Percentiles rank a stretch among this genome's conserved stretches.
Evolutionary conservation across 64 coral and sea anemone species (phyloP).

Genomic region (Montipora sp.): DNA sequence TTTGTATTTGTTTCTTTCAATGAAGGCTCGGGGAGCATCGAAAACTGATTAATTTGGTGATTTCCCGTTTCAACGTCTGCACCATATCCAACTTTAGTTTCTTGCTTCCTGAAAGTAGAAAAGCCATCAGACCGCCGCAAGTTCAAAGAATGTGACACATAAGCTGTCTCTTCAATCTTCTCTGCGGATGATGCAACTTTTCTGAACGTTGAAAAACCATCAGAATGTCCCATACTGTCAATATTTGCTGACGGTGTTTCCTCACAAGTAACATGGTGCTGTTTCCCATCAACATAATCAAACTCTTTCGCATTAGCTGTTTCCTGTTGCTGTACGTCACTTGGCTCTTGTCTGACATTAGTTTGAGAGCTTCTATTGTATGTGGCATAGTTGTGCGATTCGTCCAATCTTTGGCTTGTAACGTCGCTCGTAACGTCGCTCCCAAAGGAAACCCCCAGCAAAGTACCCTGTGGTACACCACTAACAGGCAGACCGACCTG

Average conservation of each 20-base stretch:
- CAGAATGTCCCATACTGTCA: not conserved
- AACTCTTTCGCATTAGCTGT: not conserved
- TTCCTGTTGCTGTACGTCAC: not conserved
- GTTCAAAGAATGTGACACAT: not conserved
- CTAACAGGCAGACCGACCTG: not conserved
- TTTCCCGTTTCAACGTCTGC: not conserved
- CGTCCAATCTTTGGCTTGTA: not conserved
- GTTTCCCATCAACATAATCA: not conserved
- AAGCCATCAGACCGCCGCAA: constrained; percentile 11
- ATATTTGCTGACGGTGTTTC: not conserved
- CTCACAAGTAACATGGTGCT: not conserved
- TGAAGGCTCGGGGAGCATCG: not conserved
- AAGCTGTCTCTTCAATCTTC: not conserved
- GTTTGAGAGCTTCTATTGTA: not conserved
- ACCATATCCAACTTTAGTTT: not conserved
- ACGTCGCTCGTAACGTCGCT: not conserved
- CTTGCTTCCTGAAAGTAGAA: constrained; percentile 22
- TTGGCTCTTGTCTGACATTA: not conserved
- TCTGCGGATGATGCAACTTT: not conserved
- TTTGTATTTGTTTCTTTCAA: not conserved
- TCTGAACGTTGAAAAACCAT: constrained; percentile 34
- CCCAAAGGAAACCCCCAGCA: not conserved
- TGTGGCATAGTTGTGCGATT: not conserved
- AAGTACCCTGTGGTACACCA: not conserved
- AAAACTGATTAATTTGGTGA: not conserved